Conservation (phyloP, 2,797 vertebrate genomes). For the Sphenopsis melanotis region DNA sequence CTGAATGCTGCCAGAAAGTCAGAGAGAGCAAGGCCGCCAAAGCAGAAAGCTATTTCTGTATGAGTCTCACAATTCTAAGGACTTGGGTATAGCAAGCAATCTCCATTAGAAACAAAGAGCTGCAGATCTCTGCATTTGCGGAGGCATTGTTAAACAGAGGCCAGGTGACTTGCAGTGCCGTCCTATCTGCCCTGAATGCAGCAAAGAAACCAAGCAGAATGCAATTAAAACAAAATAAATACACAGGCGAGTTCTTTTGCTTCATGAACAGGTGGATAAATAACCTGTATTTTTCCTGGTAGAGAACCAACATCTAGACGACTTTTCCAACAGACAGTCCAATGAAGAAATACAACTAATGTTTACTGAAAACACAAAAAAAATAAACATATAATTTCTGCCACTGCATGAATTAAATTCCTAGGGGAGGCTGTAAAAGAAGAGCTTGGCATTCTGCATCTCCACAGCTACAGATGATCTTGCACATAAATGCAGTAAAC, state of each 20-base stretch:
- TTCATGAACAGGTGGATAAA: background rate
- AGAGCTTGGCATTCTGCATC: background rate
- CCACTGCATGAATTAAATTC: background rate
- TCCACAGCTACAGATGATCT: background rate
- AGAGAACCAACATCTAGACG: background rate
- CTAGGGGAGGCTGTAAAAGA: background rate
- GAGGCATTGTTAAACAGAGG: background rate
- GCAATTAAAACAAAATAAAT: background rate
- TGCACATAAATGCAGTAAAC: background rate
- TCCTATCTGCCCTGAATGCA: background rate
- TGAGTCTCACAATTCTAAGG: background rate
- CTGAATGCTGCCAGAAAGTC: constrained; percentile 3
- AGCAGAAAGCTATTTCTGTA: background rate
- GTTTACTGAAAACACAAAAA: background rate
- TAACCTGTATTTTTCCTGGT: background rate
- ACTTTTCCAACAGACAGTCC: background rate
- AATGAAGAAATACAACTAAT: background rate
- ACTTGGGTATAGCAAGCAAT: background rate
- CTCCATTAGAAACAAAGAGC: background rate
- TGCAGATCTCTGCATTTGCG: background rate
- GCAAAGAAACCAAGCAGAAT: background rate
- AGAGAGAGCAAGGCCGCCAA: background rate
- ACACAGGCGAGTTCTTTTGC: background rate
- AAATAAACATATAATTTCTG: background rate
- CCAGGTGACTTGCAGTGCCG: background rate